Conservation (phyloP, 2,113 vertebrate genomes). For the Saguinus midas region DNA sequence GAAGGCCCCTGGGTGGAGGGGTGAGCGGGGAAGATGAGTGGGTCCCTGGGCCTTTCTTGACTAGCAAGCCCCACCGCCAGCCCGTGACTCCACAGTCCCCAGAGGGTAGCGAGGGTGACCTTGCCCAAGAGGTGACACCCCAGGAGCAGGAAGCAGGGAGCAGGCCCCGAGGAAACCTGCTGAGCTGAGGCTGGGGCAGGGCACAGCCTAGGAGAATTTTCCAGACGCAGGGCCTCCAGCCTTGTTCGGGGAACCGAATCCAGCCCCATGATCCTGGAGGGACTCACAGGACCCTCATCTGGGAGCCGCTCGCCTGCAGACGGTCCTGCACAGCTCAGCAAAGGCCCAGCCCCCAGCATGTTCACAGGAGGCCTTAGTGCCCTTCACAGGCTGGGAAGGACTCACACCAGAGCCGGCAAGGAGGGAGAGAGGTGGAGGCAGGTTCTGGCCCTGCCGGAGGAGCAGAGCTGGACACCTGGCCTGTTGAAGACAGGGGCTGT, state of each 20-base stretch:
- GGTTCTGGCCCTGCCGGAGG: background rate
- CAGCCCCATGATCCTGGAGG: background rate
- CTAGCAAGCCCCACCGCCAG: background rate
- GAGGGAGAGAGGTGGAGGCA: background rate
- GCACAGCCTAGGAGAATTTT: background rate
- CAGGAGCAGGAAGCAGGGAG: background rate
- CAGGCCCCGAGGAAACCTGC: background rate
- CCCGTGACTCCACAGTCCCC: background rate
- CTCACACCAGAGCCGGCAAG: too few species aligned
- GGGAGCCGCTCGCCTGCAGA: background rate
- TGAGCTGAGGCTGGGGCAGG: background rate
- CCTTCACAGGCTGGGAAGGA: background rate
- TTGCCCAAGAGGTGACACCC: background rate
- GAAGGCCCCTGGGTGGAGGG: too few species aligned
- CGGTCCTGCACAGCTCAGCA: too few species aligned
- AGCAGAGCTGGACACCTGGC: background rate
- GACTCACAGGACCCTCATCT: background rate
- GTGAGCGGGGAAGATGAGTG: background rate
- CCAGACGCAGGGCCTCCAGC: too few species aligned
- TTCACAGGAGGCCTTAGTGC: background rate
- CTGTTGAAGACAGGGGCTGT: background rate
- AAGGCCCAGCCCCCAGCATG: fast-evolving
- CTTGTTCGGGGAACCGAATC: background rate
- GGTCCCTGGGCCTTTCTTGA: background rate
- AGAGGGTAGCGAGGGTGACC: too few species aligned